A percentile compares a stretch with the other conserved stretches of the same genome.
phyloP scores from a whole-genome alignment of 64 coral and sea anemone species.

The Astreopora myriophthalma region DNA sequence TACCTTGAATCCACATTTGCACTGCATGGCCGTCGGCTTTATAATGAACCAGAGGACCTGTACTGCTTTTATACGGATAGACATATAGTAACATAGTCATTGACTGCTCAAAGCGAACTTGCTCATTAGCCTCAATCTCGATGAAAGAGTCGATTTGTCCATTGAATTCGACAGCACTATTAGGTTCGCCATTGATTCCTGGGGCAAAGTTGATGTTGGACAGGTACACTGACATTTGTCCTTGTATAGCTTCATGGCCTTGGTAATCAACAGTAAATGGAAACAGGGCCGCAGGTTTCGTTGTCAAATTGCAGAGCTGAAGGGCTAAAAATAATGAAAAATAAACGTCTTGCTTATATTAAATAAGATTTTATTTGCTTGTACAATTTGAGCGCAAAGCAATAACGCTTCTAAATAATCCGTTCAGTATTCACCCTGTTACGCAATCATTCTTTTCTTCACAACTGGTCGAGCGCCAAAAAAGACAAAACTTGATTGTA shows the following conservation, averaged over 20 bases:
- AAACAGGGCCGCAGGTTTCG: conserved; percentile 68
- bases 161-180: conserved; percentile 31
- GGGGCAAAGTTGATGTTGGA: background rate
- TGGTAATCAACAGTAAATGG: conserved; percentile 56
- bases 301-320: conserved; percentile 41
- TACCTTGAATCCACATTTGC: conserved; percentile 34
- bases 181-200: conserved; percentile 45
- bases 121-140: conserved; percentile 39
- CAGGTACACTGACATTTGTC: conserved; percentile 6
- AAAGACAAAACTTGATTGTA: no score
- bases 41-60: conserved; percentile 73
- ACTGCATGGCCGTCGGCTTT: conserved; percentile 52
- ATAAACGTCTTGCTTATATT: background rate
- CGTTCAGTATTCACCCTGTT: no score
- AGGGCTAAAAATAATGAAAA: conserved; percentile 13
- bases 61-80: conserved; percentile 9
- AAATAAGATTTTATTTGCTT: no score
- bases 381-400: no score
- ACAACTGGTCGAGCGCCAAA: no score
- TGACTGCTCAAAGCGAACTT: conserved; percentile 36
- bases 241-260: conserved; percentile 38
- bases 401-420: no score
- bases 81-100: conserved; percentile 66
- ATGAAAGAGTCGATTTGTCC: conserved; percentile 67
- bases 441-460: no score